Base-by-base conservation (phyloP, 2,797 vertebrate species). In the Halcyon smyrnensis region DNA sequence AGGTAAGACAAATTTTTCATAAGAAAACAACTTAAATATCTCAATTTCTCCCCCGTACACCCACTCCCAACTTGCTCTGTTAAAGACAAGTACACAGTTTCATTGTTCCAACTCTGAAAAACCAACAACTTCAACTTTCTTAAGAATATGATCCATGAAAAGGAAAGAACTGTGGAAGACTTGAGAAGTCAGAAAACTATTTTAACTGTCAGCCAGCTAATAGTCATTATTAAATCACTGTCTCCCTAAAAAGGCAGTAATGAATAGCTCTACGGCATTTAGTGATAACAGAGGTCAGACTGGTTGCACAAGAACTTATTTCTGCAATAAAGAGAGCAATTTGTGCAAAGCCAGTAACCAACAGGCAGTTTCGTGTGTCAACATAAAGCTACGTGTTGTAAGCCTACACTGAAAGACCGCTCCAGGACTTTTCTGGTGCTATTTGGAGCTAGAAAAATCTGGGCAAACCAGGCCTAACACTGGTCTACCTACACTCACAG, bases 21-120 rank as follows among this genome's bases (percentile, higher is more conserved):
- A 71, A 54, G 25, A 84, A 92, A 91, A 32, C 24, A 70, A 81
- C 71, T 95, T 76, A 54, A 89, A 73, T 89, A 93, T 45, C 73
- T 91, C 36, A 2, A n/a, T 82, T 94, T 94, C 90, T 88, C 79
- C 81, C 79, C 76, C 75, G 0, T 54, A 87, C 73, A 89, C 82
- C 86, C 95, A 93, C 86, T 92, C 48, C 59, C 69, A 96, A 62
- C 75, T 93, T 90, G 50, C 80, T 94, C 95, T 85, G 53, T 70
- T 79, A 87, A 76, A 88, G 80, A 57, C 63, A 81, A 93, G 82
- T 24, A 84, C 46, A 57, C 21, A 59, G 50, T 59, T 96, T 91
- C 92, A 92, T 95, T 92, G 81, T 62, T 86, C 57, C 46, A 88
- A 41, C 15, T 50, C 48, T 51, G 73, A 73, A 69, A 46, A 45